phyloP scores from a whole-genome alignment of 2,888 invertebrate species.

The Lasiommata megera region DNA sequence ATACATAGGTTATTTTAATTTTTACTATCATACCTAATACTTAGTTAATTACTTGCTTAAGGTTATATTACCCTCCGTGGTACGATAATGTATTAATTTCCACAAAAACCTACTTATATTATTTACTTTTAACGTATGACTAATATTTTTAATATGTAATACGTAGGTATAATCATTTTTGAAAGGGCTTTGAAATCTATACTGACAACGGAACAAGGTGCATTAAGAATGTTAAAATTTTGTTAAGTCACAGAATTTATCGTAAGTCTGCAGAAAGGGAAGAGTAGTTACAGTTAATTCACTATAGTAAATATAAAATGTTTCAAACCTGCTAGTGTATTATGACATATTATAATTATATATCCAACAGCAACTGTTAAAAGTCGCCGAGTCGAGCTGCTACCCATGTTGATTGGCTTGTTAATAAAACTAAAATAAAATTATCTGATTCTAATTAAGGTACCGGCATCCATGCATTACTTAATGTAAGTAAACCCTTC shows the following conservation, averaged over 20 bases:
- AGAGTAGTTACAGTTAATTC: constrained; percentile 39
- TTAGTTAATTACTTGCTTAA: no score
- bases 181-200: constrained; percentile 43
- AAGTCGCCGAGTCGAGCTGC: constrained; percentile 44
- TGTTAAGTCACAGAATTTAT: constrained; percentile 33
- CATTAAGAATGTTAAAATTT: constrained; percentile 32
- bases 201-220: constrained; percentile 41
- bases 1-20: no score
- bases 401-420: constrained; percentile 52
- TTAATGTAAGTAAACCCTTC: constrained; percentile 26
- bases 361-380: constrained; percentile 46
- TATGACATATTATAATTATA: constrained; percentile 43
- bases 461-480: constrained; percentile 18
- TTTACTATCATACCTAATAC: no score
- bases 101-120: no score
- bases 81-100: no score
- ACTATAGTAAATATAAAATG: constrained; percentile 41
- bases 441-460: constrained; percentile 18
- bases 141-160: no score
- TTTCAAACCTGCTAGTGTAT: constrained; percentile 55
- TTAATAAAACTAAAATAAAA: constrained; percentile 42
- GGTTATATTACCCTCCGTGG: no score
- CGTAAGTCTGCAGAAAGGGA: constrained; percentile 26
- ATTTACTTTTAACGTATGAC: no score
- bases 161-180: background rate